Evolutionary conservation across 2,797 vertebrate species (phyloP), one percentile per base, ranked within the genome.

Genomic region (Anabas testudineus): DNA sequence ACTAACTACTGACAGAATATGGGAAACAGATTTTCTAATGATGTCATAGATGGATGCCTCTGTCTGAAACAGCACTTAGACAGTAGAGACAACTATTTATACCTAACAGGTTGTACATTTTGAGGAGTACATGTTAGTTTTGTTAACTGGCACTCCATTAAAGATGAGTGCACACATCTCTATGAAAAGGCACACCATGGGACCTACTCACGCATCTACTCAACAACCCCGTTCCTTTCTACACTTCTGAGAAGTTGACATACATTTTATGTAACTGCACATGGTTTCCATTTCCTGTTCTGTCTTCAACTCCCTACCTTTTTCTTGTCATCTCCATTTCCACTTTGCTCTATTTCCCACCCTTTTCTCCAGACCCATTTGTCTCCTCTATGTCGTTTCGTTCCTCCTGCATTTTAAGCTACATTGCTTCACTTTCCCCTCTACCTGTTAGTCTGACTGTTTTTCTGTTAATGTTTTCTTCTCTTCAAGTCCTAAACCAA

Each of bases 221-320:
- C 61, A 78, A 59, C 75, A 71, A 14, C 37, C 59, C 62, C 34
- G 71, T 51, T 67, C 26, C 55, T 73, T 61, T 71, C 67, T 80
- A 22, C 46, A 58, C 65, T 66, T 56, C 34, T 59, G 47, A 81
- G 62, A 73, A 59, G 64, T 52, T 72, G 83, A 87, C 78, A 76
- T 43, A 61, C 39, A 71, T 81, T 82, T 83, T 67, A 81, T 68
- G 49, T 65, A 81, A 78, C 49, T 67, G 66, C 90, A 90, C 68
- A 82, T 89, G 86, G 82, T 91, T 90, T 85, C 53, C 18, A 89
- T 91, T 92, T 87, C 67, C 78, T 53, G 26, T 63, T 71, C 52
- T 24, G 56, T 76, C 52, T 66, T 52, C 36, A 48, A 37, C 53
- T 70, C 47, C 51, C 57, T 64, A 49, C 49, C 74, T 74, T 28